phyloP scores from a whole-genome alignment of 37 sponge, comb jelly and placozoan species.

The Ephydatia muelleri region DNA sequence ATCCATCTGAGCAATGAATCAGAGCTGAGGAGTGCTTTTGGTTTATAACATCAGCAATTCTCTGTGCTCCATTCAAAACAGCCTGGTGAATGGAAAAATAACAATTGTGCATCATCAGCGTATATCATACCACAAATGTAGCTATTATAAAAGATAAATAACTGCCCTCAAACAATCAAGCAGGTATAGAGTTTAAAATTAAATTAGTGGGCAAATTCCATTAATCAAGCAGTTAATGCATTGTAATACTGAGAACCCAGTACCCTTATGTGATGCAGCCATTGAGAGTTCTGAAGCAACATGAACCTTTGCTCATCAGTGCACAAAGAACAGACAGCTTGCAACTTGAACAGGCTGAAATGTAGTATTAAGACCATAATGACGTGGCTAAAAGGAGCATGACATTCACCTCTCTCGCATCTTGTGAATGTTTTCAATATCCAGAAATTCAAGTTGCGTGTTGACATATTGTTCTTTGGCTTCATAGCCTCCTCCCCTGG shows the following conservation, averaged over 20 bases:
- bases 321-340: constrained; percentile 79
- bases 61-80: constrained; percentile 69
- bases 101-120: not conserved
- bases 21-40: constrained; percentile 80
- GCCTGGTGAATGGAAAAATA: constrained; percentile 15
- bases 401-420: constrained; percentile 85
- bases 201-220: too few relatives aligned
- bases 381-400: not conserved
- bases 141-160: too few relatives aligned
- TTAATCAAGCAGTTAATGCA: too few relatives aligned
- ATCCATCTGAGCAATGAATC: constrained; percentile 96
- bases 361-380: not conserved
- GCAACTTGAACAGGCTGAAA: constrained; percentile 64
- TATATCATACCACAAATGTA: too few relatives aligned
- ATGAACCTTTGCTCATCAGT: constrained; percentile 88
- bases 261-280: constrained; percentile 92
- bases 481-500: constrained; percentile 92
- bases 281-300: constrained; percentile 81
- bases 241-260: not conserved
- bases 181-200: not conserved
- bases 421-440: constrained; percentile 97
- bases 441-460: constrained; percentile 84
- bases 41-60: constrained; percentile 76
- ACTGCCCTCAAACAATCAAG: not conserved
- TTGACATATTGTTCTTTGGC: constrained; percentile 70